A percentile compares a stretch with the other conserved stretches of the same genome.
These are phyloP conservation scores for Mastomys natalensis DNA, from an alignment of 2,113 vertebrate genomes.

Conservation along the genomic window DNA sequence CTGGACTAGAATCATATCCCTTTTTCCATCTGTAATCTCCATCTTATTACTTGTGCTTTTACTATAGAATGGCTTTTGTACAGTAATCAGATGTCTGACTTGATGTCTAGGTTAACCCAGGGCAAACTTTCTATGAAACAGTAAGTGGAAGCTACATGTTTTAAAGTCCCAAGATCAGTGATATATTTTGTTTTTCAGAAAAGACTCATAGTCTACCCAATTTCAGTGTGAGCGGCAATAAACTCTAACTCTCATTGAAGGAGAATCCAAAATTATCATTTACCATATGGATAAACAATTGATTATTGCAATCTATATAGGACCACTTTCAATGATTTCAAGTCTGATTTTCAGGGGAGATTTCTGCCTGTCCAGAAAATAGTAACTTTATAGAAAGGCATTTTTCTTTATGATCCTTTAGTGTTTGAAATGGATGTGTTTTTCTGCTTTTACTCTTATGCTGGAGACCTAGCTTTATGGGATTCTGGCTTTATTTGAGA, in stretches of 20 bases:
- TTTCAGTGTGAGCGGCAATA: background rate
- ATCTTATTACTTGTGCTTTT: background rate
- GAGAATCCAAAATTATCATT: slow-evolving; percentile 19
- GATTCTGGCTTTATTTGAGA: slow-evolving; percentile 25
- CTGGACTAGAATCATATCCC: background rate
- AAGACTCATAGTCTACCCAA: background rate
- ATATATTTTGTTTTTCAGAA: background rate
- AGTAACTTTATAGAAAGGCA: background rate
- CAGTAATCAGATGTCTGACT: background rate
- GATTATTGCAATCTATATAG: background rate
- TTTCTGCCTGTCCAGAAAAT: slow-evolving; percentile 13
- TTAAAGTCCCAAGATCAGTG: background rate
- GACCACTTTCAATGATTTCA: background rate
- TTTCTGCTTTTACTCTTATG: slow-evolving; percentile 8
- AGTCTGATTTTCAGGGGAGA: slow-evolving; percentile 2
- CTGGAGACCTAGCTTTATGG: background rate
- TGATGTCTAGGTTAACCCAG: background rate
- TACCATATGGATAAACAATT: background rate
- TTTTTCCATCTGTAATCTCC: background rate
- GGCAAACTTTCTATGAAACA: background rate
- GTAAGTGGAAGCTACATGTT: slow-evolving; percentile 5
- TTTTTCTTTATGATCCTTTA: slow-evolving; percentile 52
- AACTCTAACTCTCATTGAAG: background rate
- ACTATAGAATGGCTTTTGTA: background rate
- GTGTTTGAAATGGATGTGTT: background rate